A percentile compares a stretch with the other conserved stretches of the same genome.
Evolutionary conservation across 2,797 vertebrate genomes (phyloP).

Genomic region (Naso thynnoides): DNA sequence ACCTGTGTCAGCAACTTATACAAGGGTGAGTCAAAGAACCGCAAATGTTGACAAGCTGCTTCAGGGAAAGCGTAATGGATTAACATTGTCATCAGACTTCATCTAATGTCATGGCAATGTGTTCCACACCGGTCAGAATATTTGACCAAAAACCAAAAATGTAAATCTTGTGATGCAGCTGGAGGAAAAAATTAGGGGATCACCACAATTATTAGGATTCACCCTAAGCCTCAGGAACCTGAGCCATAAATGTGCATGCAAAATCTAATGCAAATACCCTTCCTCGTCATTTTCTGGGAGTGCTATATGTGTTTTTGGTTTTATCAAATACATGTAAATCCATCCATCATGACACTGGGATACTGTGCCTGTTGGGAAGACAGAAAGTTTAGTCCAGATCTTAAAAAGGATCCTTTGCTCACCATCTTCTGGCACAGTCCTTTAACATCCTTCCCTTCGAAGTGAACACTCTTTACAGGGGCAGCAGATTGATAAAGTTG

Average conservation of each 20-base stretch:
- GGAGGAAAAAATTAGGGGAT: not conserved
- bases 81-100: not conserved
- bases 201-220: not conserved
- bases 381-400: too few relatives aligned
- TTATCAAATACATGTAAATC: not conserved
- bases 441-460: slow-evolving; percentile 14
- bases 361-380: not conserved
- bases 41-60: not conserved
- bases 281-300: not conserved
- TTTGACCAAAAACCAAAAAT: not conserved
- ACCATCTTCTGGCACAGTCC: too few relatives aligned
- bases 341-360: not conserved
- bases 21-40: slow-evolving; percentile 5
- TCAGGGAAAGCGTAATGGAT: not conserved
- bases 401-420: too few relatives aligned
- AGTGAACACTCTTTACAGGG: not conserved
- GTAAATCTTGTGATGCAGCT: not conserved
- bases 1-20: slow-evolving; percentile 3
- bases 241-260: too few relatives aligned
- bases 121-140: not conserved
- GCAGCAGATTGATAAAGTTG: slow-evolving; percentile 6
- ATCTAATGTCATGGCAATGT: not conserved
- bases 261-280: not conserved
- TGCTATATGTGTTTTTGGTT: not conserved
- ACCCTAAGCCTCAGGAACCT: not conserved